phyloP scores from a whole-genome alignment of 2,888 invertebrate species.

The Drosophila macrospina region DNA sequence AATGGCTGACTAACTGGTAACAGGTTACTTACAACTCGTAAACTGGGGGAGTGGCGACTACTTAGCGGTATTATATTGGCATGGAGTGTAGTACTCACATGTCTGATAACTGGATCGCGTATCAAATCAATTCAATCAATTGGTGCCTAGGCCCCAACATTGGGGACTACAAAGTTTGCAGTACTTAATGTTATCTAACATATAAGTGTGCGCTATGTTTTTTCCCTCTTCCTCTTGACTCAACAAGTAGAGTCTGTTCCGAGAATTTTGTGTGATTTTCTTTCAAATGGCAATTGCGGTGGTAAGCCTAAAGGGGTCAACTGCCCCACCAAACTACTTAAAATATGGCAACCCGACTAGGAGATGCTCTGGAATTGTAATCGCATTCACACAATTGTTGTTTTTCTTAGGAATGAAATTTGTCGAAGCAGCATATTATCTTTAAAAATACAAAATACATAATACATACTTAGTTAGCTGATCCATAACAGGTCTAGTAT shows the following conservation, averaged over 20 bases:
- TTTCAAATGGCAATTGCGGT: not conserved
- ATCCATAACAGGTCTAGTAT: not conserved
- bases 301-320: conserved; percentile 22
- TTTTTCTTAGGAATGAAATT: not conserved
- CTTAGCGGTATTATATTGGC: conserved; percentile 1
- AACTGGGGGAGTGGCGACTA: conserved; percentile 8
- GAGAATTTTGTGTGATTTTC: conserved; percentile 17
- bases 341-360: not conserved
- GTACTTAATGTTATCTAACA: conserved; percentile 23
- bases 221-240: not conserved
- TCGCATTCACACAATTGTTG: not conserved
- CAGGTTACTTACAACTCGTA: conserved; percentile 1
- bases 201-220: not conserved
- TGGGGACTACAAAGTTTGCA: conserved; percentile 5
- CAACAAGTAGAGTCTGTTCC: conserved; percentile 39
- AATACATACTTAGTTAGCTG: not conserved
- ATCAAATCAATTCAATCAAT: conserved; percentile 45
- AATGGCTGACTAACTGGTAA: conserved; percentile 8
- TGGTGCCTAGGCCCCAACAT: not conserved
- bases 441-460: no score
- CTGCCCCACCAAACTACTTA: not conserved
- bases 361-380: not conserved
- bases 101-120: conserved; percentile 28
- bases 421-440: not conserved
- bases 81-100: not conserved